phyloP scores from a whole-genome alignment of 2,888 invertebrate species.

The Dromius quadrimaculatus region DNA sequence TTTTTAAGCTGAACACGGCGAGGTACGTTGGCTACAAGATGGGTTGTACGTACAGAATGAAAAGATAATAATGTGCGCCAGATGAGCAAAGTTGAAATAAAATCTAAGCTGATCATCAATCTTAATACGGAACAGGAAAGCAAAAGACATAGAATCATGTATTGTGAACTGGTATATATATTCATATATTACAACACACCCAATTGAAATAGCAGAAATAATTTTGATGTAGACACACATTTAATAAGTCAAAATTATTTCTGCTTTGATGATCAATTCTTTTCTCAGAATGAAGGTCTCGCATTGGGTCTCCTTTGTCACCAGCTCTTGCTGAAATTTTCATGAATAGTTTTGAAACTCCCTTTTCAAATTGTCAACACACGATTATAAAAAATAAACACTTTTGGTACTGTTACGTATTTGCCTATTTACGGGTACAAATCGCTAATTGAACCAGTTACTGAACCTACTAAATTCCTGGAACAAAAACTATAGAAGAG shows the following conservation, averaged over 20 bases:
- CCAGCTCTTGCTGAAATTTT: constrained; percentile 31
- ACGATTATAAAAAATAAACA: constrained; percentile 4
- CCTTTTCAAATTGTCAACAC: constrained; percentile 11
- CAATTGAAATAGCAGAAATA: no score
- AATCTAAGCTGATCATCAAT: no score
- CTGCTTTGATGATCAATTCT: constrained; percentile 14
- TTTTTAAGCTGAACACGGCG: no score
- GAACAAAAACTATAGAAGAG: constrained; percentile 3
- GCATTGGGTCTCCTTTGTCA: constrained; percentile 28
- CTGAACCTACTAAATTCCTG: neutral
- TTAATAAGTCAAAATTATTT: constrained; percentile 40
- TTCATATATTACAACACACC: no score
- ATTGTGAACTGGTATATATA: no score
- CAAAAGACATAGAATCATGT: no score
- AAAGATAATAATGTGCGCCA: no score
- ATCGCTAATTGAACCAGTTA: constrained; percentile 13
- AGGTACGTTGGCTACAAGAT: no score
- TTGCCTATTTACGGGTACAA: constrained; percentile 17
- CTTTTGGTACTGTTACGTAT: constrained; percentile 33
- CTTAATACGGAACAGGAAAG: no score
- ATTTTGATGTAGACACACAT: no score
- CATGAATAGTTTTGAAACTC: constrained; percentile 27
- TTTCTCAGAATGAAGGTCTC: constrained; percentile 31
- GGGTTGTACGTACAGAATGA: no score
- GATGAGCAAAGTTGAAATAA: no score